Base-by-base conservation (phyloP, 2,888 invertebrate species). In the Drosophila testacea region DNA sequence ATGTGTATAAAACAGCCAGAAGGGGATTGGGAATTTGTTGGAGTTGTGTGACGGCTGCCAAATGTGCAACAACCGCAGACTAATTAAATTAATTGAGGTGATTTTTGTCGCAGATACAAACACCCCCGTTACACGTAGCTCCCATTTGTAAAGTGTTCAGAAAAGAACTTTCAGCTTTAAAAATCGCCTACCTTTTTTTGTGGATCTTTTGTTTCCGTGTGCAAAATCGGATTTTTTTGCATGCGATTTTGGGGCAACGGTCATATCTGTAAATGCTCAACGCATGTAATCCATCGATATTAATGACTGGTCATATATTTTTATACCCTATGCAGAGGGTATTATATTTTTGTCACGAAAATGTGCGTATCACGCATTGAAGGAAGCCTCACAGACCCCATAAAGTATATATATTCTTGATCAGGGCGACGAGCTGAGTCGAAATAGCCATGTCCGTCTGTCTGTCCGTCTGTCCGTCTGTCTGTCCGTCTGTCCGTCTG, bases 61-160 rank as follows among this genome's bases (percentile, higher is more conserved):
- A 60, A 81, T 77, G 65, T 46, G 48, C 69, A 75, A 70, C 78
- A 81, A 87, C 85, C 85, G 80, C 85, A 89, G 85, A 89, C 89
- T 89, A 85, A 85, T 85, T 89, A 85, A 85, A 85, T 85, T 88
- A 89, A 85, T 85, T 85, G 88, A 85, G 89, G 88, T 88, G 89
- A 85, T 85, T 86, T 85, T 78, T 88, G 88, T 82, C 85, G 69
- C 83, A 73, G 79, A 79, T 68, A 68, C 62, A 57, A 46, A 51
- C 42, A 41, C 47, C 61, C 61, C 39, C 63, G 22, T 55, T 39
- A 50, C 13, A 36, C 28, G 11, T 44, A 16, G n/a, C 22, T 9
- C 36, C 69, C 82, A 88, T 88, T 82, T 76, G 73, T 73, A 73
- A 87, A 84, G 57, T 63, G 77, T 67, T 65, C 13, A 10, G 16